A percentile compares a stretch with the other conserved stretches of the same genome.
Evolutionary conservation across 2,113 vertebrate genomes (phyloP).

Genomic region (Turnix velox): DNA sequence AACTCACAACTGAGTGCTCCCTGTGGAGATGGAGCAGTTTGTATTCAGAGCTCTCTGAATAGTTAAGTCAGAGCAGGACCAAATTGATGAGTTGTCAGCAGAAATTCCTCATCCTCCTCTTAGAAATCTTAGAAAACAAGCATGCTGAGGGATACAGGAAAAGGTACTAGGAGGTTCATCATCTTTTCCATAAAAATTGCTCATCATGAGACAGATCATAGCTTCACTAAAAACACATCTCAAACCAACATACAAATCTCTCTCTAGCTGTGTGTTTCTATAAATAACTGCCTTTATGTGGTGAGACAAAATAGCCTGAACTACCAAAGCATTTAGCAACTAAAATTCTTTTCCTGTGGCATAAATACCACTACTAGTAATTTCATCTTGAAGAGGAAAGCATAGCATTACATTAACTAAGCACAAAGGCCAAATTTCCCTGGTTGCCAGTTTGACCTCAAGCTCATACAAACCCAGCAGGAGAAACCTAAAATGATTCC

Average conservation of each 20-base stretch:
- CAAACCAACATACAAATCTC: not conserved
- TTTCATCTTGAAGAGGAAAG: not conserved
- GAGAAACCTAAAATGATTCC: conserved; percentile 29
- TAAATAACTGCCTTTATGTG: not conserved
- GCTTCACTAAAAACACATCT: not conserved
- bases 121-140: not conserved
- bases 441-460: not conserved
- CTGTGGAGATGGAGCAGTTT: rapidly evolving
- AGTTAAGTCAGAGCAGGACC: not conserved
- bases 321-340: not conserved
- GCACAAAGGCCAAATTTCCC: conserved; percentile 38
- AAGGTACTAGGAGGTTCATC: not conserved
- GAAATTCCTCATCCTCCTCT: not conserved
- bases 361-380: not conserved
- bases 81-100: not conserved
- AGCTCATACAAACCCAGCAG: not conserved
- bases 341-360: not conserved
- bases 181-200: not conserved
- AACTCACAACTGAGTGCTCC: not conserved
- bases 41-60: not conserved
- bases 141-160: not conserved
- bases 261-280: not conserved
- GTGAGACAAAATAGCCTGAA: not conserved
- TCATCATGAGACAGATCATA: not conserved
- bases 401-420: not conserved